These are phyloP conservation scores for Matsumyia berberina DNA, from an alignment of 2,888 invertebrate genomes.

Conservation along the genomic window DNA sequence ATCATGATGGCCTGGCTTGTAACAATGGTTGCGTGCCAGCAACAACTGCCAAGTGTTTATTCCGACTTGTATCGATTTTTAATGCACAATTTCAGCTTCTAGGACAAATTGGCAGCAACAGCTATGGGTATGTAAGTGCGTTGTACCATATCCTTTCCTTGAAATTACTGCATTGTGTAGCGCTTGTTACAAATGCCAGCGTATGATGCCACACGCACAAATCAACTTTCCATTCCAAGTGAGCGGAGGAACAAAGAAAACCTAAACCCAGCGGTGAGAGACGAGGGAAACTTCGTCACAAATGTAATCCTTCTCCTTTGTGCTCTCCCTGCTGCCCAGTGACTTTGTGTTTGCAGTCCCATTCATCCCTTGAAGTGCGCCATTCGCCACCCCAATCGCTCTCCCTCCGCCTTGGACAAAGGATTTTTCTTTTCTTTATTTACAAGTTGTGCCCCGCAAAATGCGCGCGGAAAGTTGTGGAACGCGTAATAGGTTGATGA, in stretches of 20 bases:
- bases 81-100: constrained; percentile 15
- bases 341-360: constrained; percentile 34
- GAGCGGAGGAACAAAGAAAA: constrained; percentile 30
- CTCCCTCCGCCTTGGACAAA: not conserved
- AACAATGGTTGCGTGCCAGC: constrained; percentile 28
- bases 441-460: constrained; percentile 13
- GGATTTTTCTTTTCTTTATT: constrained; percentile 48
- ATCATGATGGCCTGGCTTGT: not conserved
- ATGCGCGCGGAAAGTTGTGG: constrained; percentile 19
- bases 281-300: constrained; percentile 13
- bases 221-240: constrained; percentile 5
- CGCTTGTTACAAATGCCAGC: constrained; percentile 3
- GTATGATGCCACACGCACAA: not conserved
- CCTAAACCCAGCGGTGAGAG: not conserved
- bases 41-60: constrained; percentile 10
- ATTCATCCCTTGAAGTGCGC: constrained; percentile 33
- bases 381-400: constrained; percentile 2
- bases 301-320: constrained; percentile 34
- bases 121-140: not conserved
- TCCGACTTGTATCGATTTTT: constrained; percentile 3
- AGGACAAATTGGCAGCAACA: constrained; percentile 8
- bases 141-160: not conserved
- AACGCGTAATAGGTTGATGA: constrained; percentile 68
- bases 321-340: not conserved
- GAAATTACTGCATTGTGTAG: constrained; percentile 4